These are phyloP conservation scores for Holocentrus rufus DNA, from an alignment of 2,797 vertebrate genomes.

Conservation along the genomic window DNA sequence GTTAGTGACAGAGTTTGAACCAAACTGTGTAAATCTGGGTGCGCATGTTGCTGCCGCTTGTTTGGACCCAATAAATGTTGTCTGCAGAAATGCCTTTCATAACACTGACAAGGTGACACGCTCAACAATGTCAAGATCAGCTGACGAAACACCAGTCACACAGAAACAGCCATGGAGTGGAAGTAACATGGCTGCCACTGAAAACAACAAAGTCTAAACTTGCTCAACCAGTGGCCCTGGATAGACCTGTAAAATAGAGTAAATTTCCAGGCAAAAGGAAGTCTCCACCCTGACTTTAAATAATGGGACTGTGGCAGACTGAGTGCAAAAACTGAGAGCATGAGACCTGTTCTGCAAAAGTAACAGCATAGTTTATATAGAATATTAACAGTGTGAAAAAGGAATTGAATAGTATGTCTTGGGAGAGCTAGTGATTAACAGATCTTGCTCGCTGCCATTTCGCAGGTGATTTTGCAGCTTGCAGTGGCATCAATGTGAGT, in stretches of 20 bases:
- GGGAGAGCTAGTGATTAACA: background rate
- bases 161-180: slow-evolving; percentile 1
- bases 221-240: background rate
- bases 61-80: background rate
- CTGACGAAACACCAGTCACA: slow-evolving; percentile 1
- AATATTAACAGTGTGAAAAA: background rate
- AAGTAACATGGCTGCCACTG: background rate
- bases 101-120: background rate
- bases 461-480: background rate
- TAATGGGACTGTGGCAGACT: too few relatives aligned
- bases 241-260: background rate
- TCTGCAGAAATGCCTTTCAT: background rate
- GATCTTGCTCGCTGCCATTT: background rate
- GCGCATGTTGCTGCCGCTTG: background rate
- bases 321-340: too few relatives aligned
- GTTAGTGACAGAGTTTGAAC: too few relatives aligned
- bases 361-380: too few relatives aligned
- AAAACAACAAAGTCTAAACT: background rate
- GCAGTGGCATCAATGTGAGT: background rate
- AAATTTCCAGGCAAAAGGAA: too few relatives aligned
- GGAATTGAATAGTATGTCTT: background rate
- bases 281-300: too few relatives aligned
- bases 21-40: background rate
- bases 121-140: background rate
- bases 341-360: too few relatives aligned